phyloP scores from a whole-genome alignment of 2,113 vertebrate genomes.

The Entelurus aequoreus region DNA sequence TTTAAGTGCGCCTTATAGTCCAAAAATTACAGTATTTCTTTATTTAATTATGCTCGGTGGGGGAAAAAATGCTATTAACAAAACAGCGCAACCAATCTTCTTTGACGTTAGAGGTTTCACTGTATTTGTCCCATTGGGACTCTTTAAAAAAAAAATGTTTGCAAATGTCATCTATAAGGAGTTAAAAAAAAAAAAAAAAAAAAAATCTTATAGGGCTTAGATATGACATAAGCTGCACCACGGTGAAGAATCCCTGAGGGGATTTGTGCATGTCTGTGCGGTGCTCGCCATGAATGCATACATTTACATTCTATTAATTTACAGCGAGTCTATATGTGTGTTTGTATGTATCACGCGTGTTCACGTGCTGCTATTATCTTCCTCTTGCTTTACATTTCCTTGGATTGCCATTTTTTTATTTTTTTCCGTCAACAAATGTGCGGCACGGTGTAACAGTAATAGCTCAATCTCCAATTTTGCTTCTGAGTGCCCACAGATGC shows the following conservation, averaged over 20 bases:
- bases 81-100: too few species aligned
- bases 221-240: not conserved
- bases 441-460: not conserved
- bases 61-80: not conserved
- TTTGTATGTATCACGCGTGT: conserved; percentile 12
- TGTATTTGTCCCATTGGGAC: conserved; percentile 2
- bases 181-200: too few species aligned
- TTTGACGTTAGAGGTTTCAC: not conserved
- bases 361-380: conserved; percentile 5
- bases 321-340: conserved; percentile 2
- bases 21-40: not conserved
- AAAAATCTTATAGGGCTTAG: not conserved
- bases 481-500: conserved; percentile 11
- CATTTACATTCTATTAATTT: conserved; percentile 1
- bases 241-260: conserved; percentile 4
- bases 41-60: not conserved
- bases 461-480: conserved; percentile 10
- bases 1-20: too few species aligned
- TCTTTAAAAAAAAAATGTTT: conserved; percentile 13
- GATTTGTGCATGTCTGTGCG: conserved; percentile 5
- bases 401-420: not conserved
- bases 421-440: not conserved
- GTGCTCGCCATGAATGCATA: not conserved
- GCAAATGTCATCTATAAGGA: not conserved
- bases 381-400: conserved; percentile 1